These are phyloP conservation scores for Corella eumyota DNA, from an alignment of 23 tunicate genomes.

Conservation along the genomic window DNA sequence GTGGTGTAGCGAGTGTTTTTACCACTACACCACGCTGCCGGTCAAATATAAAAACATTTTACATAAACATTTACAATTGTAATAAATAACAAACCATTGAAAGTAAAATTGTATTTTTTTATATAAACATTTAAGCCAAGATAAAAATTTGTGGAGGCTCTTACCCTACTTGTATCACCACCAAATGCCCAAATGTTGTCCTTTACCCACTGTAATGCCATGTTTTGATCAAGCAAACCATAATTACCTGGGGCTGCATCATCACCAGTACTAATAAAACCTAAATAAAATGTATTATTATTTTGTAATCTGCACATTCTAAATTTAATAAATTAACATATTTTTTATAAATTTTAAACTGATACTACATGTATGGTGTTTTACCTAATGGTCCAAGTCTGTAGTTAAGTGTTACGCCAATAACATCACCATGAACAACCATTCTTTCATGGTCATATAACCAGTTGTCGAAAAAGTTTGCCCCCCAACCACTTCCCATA, in stretches of 20 bases:
- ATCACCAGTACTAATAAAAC: slow-evolving; percentile 59
- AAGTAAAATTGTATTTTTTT: no score
- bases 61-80: no score
- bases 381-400: slow-evolving; percentile 61
- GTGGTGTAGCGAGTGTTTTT: no score
- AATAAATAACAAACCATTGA: no score
- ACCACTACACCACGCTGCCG: no score
- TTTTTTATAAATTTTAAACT: no score
- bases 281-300: slow-evolving; percentile 3
- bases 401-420: slow-evolving; percentile 38
- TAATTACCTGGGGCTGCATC: slow-evolving; percentile 45
- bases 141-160: no score
- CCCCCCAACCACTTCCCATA: slow-evolving; percentile 46
- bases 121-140: no score
- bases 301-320: no score
- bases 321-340: no score
- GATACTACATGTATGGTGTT: not conserved
- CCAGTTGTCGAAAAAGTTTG: slow-evolving; percentile 34
- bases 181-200: slow-evolving; percentile 66
- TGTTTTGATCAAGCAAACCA: slow-evolving; percentile 41
- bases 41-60: no score
- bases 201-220: slow-evolving; percentile 48
- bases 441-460: slow-evolving; percentile 45
- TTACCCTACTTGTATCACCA: slow-evolving; percentile 27
- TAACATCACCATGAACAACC: slow-evolving; percentile 23